These are phyloP conservation scores for Zaprionus africanus DNA, from an alignment of 1,140 invertebrate species.

Conservation along the genomic window DNA sequence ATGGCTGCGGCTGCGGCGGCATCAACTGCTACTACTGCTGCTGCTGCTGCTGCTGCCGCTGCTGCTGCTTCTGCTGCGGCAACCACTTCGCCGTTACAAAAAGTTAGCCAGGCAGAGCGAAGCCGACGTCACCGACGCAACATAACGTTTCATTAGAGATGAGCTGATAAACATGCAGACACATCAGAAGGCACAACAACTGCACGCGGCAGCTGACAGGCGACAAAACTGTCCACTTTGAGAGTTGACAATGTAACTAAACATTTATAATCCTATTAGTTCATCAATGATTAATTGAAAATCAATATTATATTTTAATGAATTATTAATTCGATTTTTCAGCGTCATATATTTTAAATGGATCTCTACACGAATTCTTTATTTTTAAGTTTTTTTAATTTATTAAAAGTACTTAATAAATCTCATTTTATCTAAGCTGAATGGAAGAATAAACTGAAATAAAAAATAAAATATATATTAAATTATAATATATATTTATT, in stretches of 20 bases:
- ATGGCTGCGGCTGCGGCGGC: conserved; percentile 48
- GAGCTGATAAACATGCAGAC: conserved; percentile 74
- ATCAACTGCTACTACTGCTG: conserved; percentile 40
- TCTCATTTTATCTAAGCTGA: too few species aligned
- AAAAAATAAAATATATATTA: neutral
- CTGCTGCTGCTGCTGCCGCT: conserved; percentile 35
- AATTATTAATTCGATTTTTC: too few species aligned
- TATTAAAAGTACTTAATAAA: too few species aligned
- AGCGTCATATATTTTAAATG: too few species aligned
- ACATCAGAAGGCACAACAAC: neutral
- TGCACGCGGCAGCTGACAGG: conserved; percentile 9
- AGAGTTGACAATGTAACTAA: neutral
- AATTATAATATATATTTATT: too few species aligned
- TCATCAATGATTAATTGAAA: too few species aligned
- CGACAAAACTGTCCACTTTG: conserved; percentile 19
- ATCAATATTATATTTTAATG: too few species aligned
- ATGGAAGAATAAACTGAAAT: neutral
- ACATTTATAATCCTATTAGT: too few species aligned
- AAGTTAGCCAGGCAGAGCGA: conserved; percentile 51
- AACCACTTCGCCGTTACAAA: conserved; percentile 49
- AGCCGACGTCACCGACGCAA: conserved; percentile 34
- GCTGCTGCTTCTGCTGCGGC: conserved; percentile 24
- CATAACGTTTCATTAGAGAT: conserved; percentile 79
- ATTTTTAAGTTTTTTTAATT: too few species aligned
- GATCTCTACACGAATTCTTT: too few species aligned